These are phyloP conservation scores for Tiaroga cobitis DNA, from an alignment of 2,797 vertebrate genomes.

Conservation along the genomic window DNA sequence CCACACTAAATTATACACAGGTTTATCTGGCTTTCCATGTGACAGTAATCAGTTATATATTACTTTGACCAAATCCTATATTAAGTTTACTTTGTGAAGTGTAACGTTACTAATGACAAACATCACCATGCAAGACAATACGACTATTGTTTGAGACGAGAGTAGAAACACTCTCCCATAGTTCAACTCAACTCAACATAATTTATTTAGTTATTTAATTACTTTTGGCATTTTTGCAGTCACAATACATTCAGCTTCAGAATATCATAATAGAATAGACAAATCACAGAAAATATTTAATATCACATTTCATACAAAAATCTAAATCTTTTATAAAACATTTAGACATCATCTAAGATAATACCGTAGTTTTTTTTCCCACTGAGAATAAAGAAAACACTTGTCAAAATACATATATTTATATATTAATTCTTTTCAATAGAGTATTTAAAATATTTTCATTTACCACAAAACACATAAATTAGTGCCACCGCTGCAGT, in stretches of 20 bases:
- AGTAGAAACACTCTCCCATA: neutral
- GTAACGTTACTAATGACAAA: constrained; percentile 14
- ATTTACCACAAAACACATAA: constrained; percentile 77
- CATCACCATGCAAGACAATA: neutral
- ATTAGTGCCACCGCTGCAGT: constrained; percentile 68
- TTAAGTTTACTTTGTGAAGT: neutral
- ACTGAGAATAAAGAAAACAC: constrained; percentile 76
- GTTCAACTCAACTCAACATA: constrained; percentile 49
- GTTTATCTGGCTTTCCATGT: neutral
- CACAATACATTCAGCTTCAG: constrained; percentile 81
- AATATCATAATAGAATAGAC: constrained; percentile 71
- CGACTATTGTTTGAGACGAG: neutral
- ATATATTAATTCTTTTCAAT: constrained; percentile 71
- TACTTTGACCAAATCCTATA: neutral
- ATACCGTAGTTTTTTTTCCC: constrained; percentile 68
- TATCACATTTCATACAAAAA: constrained; percentile 82
- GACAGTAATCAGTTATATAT: neutral
- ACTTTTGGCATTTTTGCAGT: constrained; percentile 68
- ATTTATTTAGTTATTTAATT: constrained; percentile 71
- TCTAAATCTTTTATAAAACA: constrained; percentile 82
- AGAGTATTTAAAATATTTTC: constrained; percentile 80
- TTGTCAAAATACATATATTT: constrained; percentile 76
- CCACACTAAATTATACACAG: neutral
- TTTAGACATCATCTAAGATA: constrained; percentile 75
- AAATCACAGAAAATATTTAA: constrained; percentile 76